Evolutionary conservation across 1,140 invertebrate species (phyloP), one percentile per base, ranked within the genome.

Genomic region (Brachystomella parvula): DNA sequence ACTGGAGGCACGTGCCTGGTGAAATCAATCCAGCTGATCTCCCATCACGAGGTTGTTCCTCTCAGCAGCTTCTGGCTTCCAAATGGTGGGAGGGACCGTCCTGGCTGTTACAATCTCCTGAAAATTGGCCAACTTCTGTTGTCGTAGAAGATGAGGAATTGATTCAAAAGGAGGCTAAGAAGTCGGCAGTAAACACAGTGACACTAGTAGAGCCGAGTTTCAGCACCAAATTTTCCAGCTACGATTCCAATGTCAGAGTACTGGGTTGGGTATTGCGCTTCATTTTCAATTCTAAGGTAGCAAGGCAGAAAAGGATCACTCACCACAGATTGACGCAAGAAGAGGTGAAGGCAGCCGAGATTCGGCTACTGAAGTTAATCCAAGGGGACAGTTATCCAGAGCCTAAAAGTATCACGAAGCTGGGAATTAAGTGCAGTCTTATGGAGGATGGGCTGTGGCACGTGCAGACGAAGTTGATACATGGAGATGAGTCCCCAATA

Each of bases 141-240:
- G n/a, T 21, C 2, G n/a, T 9, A 1, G 24, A 21, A 1, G 57
- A 68, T 44, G 49, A 64, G 33, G 57, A 47, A 6, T 53, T 33
- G 28, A 39, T 68, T 17, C 0, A 24, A 2, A 3, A 12, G 28
- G 67, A 68, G 44, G 61, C 9, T 24, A 68, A 44, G 44, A 68
- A 65, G 35, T 35, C 30, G 66, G 15, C 58, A 73, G 17, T 33
- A 56, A 31, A 71, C 71, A 63, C 71, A n/a, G n/a, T n/a, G n/a
- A n/a, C n/a, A n/a, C n/a, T n/a, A n/a, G n/a, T n/a, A n/a, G n/a
- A n/a, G n/a, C 24, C 49, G 21, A 64, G 31, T 60, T 68, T 17
- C 57, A 73, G 57, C 63, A 72, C 24, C 49, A 15, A 6, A 3
- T 53, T 3, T 9, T 53, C 49, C 39, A 53, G 21, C 49, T 17